Percentiles rank a stretch among this genome's conserved stretches.
Conservation (phyloP, 2,113 vertebrate genomes). For the Neodontobutis hainanensis region DNA sequence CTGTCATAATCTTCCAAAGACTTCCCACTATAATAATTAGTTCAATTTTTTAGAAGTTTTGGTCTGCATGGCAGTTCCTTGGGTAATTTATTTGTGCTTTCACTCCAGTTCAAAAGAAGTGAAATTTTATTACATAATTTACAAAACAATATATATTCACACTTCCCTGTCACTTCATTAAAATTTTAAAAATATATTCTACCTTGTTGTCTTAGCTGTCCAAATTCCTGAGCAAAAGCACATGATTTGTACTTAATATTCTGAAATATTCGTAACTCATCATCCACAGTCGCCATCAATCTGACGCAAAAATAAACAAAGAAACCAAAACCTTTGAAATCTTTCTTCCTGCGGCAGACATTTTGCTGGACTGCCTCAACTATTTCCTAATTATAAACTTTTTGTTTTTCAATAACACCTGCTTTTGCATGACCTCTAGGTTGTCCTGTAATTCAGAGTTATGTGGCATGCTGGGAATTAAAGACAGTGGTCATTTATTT, state of each 20-base stretch:
- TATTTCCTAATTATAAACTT: background rate
- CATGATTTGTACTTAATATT: background rate
- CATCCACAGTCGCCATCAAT: background rate
- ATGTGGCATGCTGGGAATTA: too few relatives aligned
- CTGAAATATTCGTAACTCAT: background rate
- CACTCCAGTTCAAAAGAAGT: background rate
- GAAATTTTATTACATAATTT: background rate
- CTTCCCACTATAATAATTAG: background rate
- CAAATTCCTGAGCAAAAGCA: background rate
- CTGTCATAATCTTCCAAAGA: slow-evolving; percentile 2
- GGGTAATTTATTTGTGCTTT: background rate
- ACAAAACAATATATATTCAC: background rate
- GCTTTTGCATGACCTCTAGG: background rate
- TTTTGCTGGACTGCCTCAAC: background rate
- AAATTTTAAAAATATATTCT: slow-evolving; percentile 1
- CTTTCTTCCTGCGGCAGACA: too few relatives aligned
- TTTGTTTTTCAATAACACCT: background rate
- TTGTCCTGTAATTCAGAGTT: too few relatives aligned
- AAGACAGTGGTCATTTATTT: too few relatives aligned
- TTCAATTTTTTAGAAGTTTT: background rate
- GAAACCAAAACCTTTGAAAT: too few relatives aligned
- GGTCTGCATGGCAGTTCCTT: background rate
- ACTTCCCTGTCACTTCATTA: slow-evolving; percentile 2
- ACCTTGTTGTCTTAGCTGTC: background rate
- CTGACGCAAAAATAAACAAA: background rate